Conservation (phyloP, 2,797 vertebrate genomes). For the Capromys pilorides region DNA sequence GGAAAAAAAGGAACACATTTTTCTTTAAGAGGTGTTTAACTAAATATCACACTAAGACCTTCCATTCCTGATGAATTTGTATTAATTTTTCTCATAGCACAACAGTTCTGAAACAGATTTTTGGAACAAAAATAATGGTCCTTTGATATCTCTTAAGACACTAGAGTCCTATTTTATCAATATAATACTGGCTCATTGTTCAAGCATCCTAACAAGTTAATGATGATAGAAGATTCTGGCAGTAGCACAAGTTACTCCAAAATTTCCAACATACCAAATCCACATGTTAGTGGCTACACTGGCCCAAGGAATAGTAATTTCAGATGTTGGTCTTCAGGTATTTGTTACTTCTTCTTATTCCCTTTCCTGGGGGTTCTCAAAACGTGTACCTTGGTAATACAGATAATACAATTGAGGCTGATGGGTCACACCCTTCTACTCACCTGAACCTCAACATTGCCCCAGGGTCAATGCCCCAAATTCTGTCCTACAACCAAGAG, state of each 20-base stretch:
- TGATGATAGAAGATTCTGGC: conserved; percentile 9
- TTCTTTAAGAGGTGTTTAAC: conserved; percentile 49
- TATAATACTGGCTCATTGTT: neutral
- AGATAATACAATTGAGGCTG: neutral
- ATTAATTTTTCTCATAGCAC: conserved; percentile 47
- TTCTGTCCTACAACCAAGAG: neutral
- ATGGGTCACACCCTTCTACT: neutral
- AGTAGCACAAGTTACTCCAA: neutral
- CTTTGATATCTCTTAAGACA: conserved; percentile 36
- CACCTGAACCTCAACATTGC: neutral
- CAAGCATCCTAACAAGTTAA: conserved; percentile 1
- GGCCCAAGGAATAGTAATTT: conserved; percentile 35
- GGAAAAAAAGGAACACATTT: conserved; percentile 12
- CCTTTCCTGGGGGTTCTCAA: conserved; percentile 2
- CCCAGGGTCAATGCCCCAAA: neutral
- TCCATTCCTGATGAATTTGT: conserved; percentile 18
- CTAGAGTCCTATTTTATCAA: conserved; percentile 14
- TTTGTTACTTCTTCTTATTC: neutral
- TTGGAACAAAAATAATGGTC: conserved; percentile 17
- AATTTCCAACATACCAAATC: neutral
- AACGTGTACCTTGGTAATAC: neutral
- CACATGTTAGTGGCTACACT: neutral
- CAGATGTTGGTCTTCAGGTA: neutral
- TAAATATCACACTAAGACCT: conserved; percentile 45
- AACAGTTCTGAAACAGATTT: neutral